Conservation (phyloP, 2,113 vertebrate species). For the Megaceryle torquata region DNA sequence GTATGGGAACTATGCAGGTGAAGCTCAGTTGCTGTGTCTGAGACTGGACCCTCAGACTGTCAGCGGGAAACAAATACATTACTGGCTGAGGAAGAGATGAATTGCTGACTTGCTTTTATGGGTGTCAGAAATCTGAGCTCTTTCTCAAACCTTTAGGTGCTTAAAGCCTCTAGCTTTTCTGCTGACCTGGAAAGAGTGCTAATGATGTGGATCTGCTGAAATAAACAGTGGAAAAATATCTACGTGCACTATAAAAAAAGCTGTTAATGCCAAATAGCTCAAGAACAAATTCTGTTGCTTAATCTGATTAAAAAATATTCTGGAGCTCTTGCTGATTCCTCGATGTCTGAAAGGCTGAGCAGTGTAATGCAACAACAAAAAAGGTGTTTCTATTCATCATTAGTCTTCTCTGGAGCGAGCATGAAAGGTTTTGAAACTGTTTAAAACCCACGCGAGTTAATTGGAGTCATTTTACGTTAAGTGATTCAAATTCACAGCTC, state of each 20-base stretch:
- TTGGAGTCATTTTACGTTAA: background rate
- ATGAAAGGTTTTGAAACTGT: background rate
- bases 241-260: accelerated
- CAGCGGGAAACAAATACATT: background rate
- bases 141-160: background rate
- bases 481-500: background rate
- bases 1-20: background rate
- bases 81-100: background rate
- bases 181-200: background rate
- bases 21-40: background rate
- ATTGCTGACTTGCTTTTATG: background rate
- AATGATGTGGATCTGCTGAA: background rate
- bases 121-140: background rate
- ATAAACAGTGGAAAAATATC: background rate
- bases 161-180: background rate
- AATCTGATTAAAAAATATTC: background rate
- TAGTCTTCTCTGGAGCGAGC: background rate
- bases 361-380: background rate
- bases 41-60: background rate
- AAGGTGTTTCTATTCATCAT: accelerated
- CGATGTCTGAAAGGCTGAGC: background rate
- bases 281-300: background rate
- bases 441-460: background rate
- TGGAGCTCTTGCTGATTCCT: background rate
- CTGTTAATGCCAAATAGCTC: background rate